phyloP scores from a whole-genome alignment of 64 coral and sea anemone genomes.

The Dendrophyllia cribrosa region DNA sequence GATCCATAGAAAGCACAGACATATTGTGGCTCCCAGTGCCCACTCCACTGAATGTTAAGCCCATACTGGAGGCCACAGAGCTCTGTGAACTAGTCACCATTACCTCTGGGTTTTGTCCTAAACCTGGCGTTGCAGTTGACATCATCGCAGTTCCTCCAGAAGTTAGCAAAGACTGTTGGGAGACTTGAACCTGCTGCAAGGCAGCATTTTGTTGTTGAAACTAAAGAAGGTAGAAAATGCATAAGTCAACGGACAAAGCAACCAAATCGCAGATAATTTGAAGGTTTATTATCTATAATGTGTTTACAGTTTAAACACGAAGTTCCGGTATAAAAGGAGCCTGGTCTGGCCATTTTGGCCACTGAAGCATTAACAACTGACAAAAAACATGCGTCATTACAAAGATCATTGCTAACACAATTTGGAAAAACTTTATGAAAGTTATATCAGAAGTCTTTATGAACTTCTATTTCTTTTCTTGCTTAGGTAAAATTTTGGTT shows the following conservation, averaged over 20 bases:
- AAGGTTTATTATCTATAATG: no score
- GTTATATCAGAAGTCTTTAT: no score
- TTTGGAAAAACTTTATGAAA: no score
- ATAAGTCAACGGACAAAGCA: background rate
- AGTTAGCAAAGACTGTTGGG: slow-evolving; percentile 51
- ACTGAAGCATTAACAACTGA: no score
- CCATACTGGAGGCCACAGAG: slow-evolving; percentile 47
- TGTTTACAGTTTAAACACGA: no score
- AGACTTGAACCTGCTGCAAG: slow-evolving; percentile 31
- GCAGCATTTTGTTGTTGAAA: slow-evolving; percentile 38
- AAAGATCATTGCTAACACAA: no score
- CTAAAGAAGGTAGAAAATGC: background rate
- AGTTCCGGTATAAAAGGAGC: no score
- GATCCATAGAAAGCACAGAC: background rate
- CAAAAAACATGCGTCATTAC: no score
- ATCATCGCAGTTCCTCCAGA: slow-evolving; percentile 16
- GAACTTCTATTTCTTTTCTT: no score
- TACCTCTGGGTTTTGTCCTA: slow-evolving; percentile 59
- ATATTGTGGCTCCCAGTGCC: slow-evolving; percentile 39
- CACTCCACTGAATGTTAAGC: slow-evolving; percentile 26
- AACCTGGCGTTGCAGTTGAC: slow-evolving; percentile 18
- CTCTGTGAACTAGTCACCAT: slow-evolving; percentile 76
- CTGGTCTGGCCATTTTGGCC: no score
- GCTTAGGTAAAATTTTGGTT: no score
- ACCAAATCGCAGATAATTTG: background rate